Conservation (phyloP, 1,140 invertebrate species). For the Stratiolaelaps scimitus region DNA sequence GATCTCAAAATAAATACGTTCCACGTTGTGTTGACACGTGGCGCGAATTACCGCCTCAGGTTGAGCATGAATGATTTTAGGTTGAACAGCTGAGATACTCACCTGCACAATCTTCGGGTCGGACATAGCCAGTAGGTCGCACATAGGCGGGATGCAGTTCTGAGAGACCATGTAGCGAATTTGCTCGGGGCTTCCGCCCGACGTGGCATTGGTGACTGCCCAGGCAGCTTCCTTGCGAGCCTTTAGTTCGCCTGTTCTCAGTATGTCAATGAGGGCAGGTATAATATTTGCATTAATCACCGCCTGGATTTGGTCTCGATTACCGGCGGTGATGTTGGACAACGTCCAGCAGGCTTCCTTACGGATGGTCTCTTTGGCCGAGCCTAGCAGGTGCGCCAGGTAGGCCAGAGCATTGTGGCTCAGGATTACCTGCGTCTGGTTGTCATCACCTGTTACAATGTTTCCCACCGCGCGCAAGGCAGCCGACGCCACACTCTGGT, state of each 20-base stretch:
- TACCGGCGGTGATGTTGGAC: slow-evolving; percentile 94
- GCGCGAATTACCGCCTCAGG: too few species aligned
- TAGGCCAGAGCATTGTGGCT: slow-evolving; percentile 79
- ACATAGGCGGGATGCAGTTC: slow-evolving; percentile 83
- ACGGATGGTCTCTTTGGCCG: slow-evolving; percentile 66
- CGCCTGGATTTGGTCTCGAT: slow-evolving; percentile 79
- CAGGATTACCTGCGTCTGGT: slow-evolving; percentile 85
- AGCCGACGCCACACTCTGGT: slow-evolving; percentile 83
- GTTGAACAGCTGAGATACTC: background rate
- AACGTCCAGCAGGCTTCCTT: slow-evolving; percentile 98
- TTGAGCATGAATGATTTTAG: too few species aligned
- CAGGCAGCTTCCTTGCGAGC: slow-evolving; percentile 93
- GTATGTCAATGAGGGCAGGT: slow-evolving; percentile 74
- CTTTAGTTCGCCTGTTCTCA: slow-evolving; percentile 85
- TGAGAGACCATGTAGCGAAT: slow-evolving; percentile 57
- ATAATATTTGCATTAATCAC: slow-evolving; percentile 94
- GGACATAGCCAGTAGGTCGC: slow-evolving; percentile 81
- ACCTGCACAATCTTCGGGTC: slow-evolving; percentile 88
- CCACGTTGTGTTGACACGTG: too few species aligned
- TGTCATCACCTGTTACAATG: slow-evolving; percentile 93
- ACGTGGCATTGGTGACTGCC: slow-evolving; percentile 95
- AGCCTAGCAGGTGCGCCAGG: slow-evolving; percentile 63
- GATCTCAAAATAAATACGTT: too few species aligned
- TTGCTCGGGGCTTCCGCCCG: slow-evolving; percentile 82
- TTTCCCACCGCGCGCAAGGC: slow-evolving; percentile 90